phyloP scores from a whole-genome alignment of 2,888 invertebrate genomes.

The Agrotis exclamationis region DNA sequence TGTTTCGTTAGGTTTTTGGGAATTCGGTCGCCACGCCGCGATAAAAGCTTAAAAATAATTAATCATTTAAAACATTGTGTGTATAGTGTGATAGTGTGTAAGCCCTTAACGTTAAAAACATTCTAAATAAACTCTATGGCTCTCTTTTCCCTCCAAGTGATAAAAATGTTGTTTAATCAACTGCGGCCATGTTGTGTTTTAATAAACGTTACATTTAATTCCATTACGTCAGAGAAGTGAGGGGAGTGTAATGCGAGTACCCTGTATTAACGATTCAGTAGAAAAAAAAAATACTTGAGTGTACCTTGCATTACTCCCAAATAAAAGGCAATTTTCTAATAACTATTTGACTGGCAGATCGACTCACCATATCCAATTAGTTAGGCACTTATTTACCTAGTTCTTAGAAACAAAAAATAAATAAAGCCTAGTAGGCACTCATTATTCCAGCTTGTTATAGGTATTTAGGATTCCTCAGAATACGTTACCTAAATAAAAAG shows the following conservation, averaged over 20 bases:
- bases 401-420: background rate
- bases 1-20: too few species aligned
- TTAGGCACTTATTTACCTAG: background rate
- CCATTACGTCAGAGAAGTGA: background rate
- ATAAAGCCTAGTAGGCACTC: background rate
- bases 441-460: conserved; percentile 6
- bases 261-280: too few species aligned
- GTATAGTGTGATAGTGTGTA: too few species aligned
- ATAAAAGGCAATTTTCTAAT: background rate
- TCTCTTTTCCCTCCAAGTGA: background rate
- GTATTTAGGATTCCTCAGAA: background rate
- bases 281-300: too few species aligned
- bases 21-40: too few species aligned
- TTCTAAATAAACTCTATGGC: background rate
- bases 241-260: background rate
- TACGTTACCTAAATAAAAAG: conserved; percentile 3
- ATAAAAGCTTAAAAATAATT: too few species aligned
- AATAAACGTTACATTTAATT: conserved; percentile 29
- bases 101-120: too few species aligned
- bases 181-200: conserved; percentile 21
- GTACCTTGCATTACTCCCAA: background rate
- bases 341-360: background rate
- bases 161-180: conserved; percentile 30
- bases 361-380: background rate
- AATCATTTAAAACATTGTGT: too few species aligned